Conservation (phyloP, 2,888 invertebrate species). For the Actias luna region DNA sequence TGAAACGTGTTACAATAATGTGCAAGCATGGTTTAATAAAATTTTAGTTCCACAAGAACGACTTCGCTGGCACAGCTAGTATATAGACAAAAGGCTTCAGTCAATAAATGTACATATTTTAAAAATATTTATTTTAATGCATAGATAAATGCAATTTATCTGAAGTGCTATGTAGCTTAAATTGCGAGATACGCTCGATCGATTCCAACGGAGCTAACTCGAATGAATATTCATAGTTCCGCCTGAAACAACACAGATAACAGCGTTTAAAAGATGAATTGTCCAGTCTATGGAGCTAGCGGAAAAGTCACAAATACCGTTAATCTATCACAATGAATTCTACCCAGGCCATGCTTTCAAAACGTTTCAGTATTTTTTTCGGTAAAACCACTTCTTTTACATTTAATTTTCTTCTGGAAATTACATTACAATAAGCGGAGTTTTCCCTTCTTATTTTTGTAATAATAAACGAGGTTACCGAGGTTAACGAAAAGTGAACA, state of each 20-base stretch:
- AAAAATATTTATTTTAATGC: not conserved
- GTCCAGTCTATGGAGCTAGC: not conserved
- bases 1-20: too few species aligned
- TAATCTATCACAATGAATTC: not conserved
- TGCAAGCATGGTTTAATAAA: too few species aligned
- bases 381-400: not conserved
- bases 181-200: not conserved
- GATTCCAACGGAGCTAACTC: not conserved
- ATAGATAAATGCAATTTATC: not conserved
- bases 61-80: too few species aligned
- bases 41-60: too few species aligned
- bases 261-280: not conserved
- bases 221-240: not conserved
- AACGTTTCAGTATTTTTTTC: not conserved
- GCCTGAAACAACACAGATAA: slow-evolving; percentile 1
- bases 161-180: too few species aligned
- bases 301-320: not conserved
- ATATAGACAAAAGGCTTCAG: too few species aligned
- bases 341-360: not conserved
- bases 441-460: too few species aligned
- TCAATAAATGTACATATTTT: too few species aligned
- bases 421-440: too few species aligned
- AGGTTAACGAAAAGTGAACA: too few species aligned
- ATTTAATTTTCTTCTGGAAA: not conserved
- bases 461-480: too few species aligned